Evolutionary conservation across 2,113 vertebrate genomes (phyloP), one percentile per base, ranked within the genome.

Genomic region (Dasyprocta punctata): DNA sequence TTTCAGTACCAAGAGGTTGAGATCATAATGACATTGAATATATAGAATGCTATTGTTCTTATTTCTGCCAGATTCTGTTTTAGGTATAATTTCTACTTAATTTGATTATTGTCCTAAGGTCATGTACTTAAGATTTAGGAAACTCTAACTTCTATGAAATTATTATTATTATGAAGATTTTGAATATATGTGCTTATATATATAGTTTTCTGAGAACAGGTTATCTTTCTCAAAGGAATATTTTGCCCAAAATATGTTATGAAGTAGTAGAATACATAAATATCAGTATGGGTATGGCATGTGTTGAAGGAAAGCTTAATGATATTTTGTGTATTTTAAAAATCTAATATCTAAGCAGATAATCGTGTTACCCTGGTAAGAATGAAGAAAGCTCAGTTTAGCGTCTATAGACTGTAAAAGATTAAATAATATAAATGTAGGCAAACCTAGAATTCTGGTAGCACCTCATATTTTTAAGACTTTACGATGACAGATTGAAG

Each of bases 361-460:
- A 78, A 95, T 88, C 97, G 92, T 93, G 95, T 97, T 82, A 94
- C 83, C 26, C 0, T 47, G 5, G 5, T 86, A 2, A 90, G 82
- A 96, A 92, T 98, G 86, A 97, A 8, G 24, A 94, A 90, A 90
- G 13, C 33, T 94, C 47, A 97, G 36, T 69, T 9, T 96, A 77
- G 60, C 69, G 95, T 93, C 49, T 36, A 69, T 56, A 38, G 86
- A 78, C 13, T 78, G 44, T 49, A 36, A 97, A 97, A 92, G 44
- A 92, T 61, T 36, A 30, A 90, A 88, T 67, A 95, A 97, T 54
- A 83, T 61, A 85, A 97, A 96, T 95, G 93, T 89, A 86, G 22
- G 96, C 96, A 97, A 94, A 94, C 56, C 47, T 93, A 96, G 49
- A 60, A 95, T 90, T 98, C 92, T 96, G 92, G 77, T 88, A 86